These are phyloP conservation scores for Gallirallus australis DNA, from an alignment of 2,797 vertebrate genomes.

Conservation along the genomic window DNA sequence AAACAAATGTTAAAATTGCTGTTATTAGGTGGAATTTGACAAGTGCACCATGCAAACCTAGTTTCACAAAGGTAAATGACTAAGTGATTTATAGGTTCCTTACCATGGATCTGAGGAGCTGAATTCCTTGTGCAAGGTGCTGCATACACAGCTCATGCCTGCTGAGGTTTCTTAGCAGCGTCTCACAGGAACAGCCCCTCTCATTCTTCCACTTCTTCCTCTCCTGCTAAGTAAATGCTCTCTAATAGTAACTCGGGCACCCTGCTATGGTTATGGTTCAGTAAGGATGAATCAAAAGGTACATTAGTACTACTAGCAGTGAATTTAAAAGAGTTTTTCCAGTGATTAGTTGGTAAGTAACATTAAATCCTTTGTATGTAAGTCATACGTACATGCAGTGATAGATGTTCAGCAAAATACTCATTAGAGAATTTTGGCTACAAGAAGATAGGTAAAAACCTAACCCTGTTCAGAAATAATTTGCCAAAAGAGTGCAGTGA, in stretches of 20 bases:
- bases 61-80: background rate
- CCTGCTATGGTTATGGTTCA: background rate
- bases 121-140: background rate
- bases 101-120: background rate
- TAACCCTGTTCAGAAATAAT: background rate
- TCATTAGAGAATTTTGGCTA: background rate
- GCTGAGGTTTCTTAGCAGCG: background rate
- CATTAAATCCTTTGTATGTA: background rate
- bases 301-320: background rate
- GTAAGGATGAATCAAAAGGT: background rate
- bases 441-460: background rate
- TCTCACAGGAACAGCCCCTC: background rate
- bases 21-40: background rate
- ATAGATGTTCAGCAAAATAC: background rate
- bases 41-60: background rate
- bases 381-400: background rate
- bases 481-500: background rate
- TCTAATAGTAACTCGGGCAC: background rate
- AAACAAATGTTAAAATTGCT: background rate
- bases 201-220: background rate
- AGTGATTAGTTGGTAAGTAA: background rate
- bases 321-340: background rate
- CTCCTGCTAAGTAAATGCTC: background rate
- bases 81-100: background rate
- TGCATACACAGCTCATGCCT: accelerated